phyloP scores from a whole-genome alignment of 2,888 invertebrate species.

The Entomobrya multifasciata region DNA sequence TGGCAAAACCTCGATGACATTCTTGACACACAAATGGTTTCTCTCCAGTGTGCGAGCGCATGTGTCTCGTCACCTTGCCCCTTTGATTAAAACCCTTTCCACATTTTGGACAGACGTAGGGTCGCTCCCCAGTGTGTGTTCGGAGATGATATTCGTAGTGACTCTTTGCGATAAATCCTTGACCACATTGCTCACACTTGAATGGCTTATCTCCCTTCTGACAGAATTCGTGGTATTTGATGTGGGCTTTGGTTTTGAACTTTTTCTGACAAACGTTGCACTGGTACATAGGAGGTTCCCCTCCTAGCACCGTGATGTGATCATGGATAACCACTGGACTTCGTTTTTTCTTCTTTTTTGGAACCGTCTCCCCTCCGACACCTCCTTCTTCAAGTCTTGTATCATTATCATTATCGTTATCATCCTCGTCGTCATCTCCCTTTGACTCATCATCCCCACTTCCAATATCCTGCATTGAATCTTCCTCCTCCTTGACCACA shows the following conservation, averaged over 20 bases:
- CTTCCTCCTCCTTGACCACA: slow-evolving; percentile 33
- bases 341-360: slow-evolving; percentile 78
- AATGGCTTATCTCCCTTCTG: slow-evolving; percentile 82
- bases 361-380: slow-evolving; percentile 47
- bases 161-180: slow-evolving; percentile 87
- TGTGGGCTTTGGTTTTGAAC: slow-evolving; percentile 84
- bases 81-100: slow-evolving; percentile 87
- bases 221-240: slow-evolving; percentile 80
- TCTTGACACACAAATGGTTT: slow-evolving; percentile 84
- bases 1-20: slow-evolving; percentile 86
- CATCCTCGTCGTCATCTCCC: slow-evolving; percentile 12
- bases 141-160: slow-evolving; percentile 89
- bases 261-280: slow-evolving; percentile 87
- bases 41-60: slow-evolving; percentile 85
- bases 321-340: slow-evolving; percentile 78
- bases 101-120: slow-evolving; percentile 85
- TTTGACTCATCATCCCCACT: slow-evolving; percentile 40
- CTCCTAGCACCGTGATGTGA: slow-evolving; percentile 80
- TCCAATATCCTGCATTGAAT: neutral
- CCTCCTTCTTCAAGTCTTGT: slow-evolving; percentile 12
- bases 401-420: neutral
- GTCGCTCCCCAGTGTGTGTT: slow-evolving; percentile 84
- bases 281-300: slow-evolving; percentile 84
- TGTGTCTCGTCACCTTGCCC: slow-evolving; percentile 87
- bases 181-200: slow-evolving; percentile 83